Evolutionary conservation across 2,888 invertebrate genomes (phyloP).

Genomic region (Cryptops parisi): DNA sequence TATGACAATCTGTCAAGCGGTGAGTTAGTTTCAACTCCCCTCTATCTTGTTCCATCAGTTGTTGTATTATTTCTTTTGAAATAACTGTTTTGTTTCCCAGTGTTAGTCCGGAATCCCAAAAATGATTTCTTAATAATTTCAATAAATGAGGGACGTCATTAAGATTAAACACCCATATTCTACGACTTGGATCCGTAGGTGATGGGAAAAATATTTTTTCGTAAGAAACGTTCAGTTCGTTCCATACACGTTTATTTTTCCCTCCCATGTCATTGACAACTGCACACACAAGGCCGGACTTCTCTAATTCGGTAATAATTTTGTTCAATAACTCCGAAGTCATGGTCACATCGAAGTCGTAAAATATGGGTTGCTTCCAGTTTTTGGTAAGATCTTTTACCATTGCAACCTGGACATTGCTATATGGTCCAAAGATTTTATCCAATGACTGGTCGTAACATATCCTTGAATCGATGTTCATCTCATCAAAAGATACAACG

Average conservation of each 20-base stretch:
- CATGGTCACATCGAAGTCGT: constrained; percentile 19
- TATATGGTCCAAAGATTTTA: constrained; percentile 12
- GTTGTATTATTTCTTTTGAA: not conserved
- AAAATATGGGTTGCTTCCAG: constrained; percentile 21
- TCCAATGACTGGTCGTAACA: constrained; percentile 12
- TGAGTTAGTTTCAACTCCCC: constrained; percentile 11
- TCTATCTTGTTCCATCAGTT: constrained; percentile 4
- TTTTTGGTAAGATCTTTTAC: constrained; percentile 15
- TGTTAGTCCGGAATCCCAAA: constrained; percentile 17
- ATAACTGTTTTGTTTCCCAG: constrained; percentile 13
- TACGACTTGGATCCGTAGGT: constrained; percentile 7
- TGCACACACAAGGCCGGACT: constrained; percentile 12
- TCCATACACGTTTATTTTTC: constrained; percentile 18
- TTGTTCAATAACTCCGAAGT: constrained; percentile 8
- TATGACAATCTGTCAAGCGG: constrained; percentile 2
- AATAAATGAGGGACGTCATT: constrained; percentile 20
- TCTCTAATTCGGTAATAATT: constrained; percentile 12
- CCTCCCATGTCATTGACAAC: constrained; percentile 18
- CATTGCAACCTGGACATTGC: constrained; percentile 19
- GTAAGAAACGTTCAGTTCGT: constrained; percentile 12
- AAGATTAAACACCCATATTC: constrained; percentile 19
- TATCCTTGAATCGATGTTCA: constrained; percentile 13
- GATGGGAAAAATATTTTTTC: constrained; percentile 10
- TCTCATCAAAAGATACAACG: constrained; percentile 19
- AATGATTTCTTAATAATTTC: constrained; percentile 20